Conservation (phyloP, 2,113 vertebrate genomes). For the Barbus barbus region DNA sequence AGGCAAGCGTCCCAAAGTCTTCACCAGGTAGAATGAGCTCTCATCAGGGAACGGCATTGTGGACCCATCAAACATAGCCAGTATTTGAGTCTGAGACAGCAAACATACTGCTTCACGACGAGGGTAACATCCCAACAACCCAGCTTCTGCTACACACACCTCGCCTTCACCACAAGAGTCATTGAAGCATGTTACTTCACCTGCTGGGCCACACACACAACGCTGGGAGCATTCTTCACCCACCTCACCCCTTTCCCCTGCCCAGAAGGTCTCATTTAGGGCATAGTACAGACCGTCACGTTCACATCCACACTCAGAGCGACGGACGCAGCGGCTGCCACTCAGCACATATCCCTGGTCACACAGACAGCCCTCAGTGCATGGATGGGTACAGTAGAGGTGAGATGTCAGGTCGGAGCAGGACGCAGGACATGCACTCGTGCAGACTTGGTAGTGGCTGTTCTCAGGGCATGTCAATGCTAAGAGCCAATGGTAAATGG, state of each 20-base stretch:
- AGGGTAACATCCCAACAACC: slow-evolving; percentile 90
- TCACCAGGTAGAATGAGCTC: slow-evolving; percentile 90
- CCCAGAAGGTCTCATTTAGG: slow-evolving; percentile 89
- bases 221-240: slow-evolving; percentile 80
- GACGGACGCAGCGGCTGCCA: slow-evolving; percentile 80
- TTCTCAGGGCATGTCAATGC: slow-evolving; percentile 84
- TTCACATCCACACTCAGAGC: slow-evolving; percentile 87
- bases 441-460: slow-evolving; percentile 90
- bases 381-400: slow-evolving; percentile 82
- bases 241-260: slow-evolving; percentile 56
- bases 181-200: slow-evolving; percentile 86
- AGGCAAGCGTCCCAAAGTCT: slow-evolving; percentile 79
- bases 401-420: slow-evolving; percentile 91
- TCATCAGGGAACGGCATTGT: slow-evolving; percentile 84
- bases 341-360: slow-evolving; percentile 86
- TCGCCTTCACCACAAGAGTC: slow-evolving; percentile 86
- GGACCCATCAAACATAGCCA: slow-evolving; percentile 85
- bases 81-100: slow-evolving; percentile 83
- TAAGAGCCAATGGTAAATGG: slow-evolving; percentile 40
- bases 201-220: slow-evolving; percentile 81
- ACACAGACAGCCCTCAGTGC: slow-evolving; percentile 91
- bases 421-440: slow-evolving; percentile 89
- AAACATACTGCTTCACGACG: slow-evolving; percentile 84
- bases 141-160: slow-evolving; percentile 86
- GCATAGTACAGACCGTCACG: slow-evolving; percentile 84